A percentile compares a stretch with the other conserved stretches of the same genome.
phyloP scores from a whole-genome alignment of 2,113 vertebrate species.

The Okapia johnstoni region DNA sequence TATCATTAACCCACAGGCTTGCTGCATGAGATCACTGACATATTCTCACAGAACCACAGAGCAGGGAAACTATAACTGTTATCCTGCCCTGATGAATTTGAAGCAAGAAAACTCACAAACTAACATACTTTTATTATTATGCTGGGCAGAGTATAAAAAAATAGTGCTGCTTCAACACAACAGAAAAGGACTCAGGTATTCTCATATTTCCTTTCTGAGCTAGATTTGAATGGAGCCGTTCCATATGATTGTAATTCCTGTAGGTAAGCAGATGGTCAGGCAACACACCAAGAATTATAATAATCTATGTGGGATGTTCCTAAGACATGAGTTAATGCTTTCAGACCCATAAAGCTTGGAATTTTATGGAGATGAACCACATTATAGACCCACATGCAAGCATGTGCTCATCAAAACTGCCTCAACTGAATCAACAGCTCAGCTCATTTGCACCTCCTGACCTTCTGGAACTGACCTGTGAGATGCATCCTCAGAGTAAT shows the following conservation, averaged over 20 bases:
- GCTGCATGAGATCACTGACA: background rate
- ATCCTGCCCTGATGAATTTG: background rate
- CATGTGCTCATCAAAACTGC: slow-evolving; percentile 58
- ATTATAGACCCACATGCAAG: slow-evolving; percentile 46
- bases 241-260: slow-evolving; percentile 59
- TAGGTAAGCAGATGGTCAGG: slow-evolving; percentile 75
- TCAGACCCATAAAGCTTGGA: slow-evolving; percentile 57
- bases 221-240: slow-evolving; percentile 16
- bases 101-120: slow-evolving; percentile 30
- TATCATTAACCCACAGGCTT: background rate
- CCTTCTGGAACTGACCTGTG: slow-evolving; percentile 39
- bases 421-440: slow-evolving; percentile 28
- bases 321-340: slow-evolving; percentile 72
- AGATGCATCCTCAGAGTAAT: background rate
- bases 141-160: slow-evolving; percentile 11
- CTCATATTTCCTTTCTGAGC: slow-evolving; percentile 45
- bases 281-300: slow-evolving; percentile 69
- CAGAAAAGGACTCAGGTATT: slow-evolving; percentile 36
- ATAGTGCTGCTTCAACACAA: slow-evolving; percentile 32
- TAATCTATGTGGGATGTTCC: slow-evolving; percentile 48
- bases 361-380: slow-evolving; percentile 67
- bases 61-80: background rate
- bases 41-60: rapidly evolving
- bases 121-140: background rate
- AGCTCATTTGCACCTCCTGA: slow-evolving; percentile 29